These are phyloP conservation scores for Platalea minor DNA, from an alignment of 2,797 vertebrate species.

Conservation along the genomic window DNA sequence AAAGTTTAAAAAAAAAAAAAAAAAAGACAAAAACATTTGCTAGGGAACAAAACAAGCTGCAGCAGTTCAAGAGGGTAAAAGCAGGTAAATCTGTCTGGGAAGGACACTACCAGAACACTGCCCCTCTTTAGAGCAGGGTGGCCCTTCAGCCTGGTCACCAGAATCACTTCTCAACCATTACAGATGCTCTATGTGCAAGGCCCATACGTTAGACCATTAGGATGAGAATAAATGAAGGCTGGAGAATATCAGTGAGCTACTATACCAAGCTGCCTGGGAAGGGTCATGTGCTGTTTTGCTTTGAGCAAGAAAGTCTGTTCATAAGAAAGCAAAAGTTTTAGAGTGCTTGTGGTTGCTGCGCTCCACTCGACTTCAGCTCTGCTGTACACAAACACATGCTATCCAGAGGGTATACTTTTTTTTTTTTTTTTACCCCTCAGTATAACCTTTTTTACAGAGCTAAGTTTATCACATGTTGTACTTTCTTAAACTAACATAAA, in stretches of 20 bases:
- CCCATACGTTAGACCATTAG: fast-evolving
- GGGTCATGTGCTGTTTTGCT: neutral
- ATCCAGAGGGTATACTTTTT: neutral
- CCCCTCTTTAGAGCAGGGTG: neutral
- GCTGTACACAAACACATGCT: neutral
- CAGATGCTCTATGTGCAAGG: fast-evolving
- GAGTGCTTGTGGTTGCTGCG: neutral
- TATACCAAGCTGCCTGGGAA: neutral
- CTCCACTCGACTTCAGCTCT: neutral
- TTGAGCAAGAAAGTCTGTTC: neutral
- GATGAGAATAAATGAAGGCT: neutral
- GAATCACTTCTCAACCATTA: neutral
- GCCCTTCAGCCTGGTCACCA: neutral
- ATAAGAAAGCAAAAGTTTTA: neutral
- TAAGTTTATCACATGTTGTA: neutral
- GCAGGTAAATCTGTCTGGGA: neutral
- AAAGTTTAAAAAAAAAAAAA: neutral
- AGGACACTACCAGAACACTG: neutral
- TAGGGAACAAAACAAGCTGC: neutral
- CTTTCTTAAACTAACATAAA: neutral
- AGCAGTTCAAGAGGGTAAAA: neutral
- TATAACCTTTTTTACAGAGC: neutral
- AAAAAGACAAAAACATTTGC: neutral
- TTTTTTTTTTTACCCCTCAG: too few species aligned
- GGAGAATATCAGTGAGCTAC: neutral